Base-by-base conservation (phyloP, 2,797 vertebrate genomes). In the Sphenopsis melanotis region DNA sequence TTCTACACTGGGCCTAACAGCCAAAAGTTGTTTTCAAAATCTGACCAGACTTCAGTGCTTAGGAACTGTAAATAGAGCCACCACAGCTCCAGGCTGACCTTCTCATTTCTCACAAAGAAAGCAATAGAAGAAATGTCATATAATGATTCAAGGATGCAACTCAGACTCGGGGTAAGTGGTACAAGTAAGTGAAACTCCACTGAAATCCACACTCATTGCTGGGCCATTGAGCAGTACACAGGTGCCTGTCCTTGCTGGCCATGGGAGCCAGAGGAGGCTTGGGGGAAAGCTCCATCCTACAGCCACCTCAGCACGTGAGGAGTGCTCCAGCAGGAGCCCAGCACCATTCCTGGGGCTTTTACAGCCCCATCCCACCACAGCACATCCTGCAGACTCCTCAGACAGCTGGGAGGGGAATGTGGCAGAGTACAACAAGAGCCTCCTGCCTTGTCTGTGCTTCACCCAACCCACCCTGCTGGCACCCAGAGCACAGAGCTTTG, bases 51-150 rank as follows among this genome's bases (percentile, higher is more conserved):
- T 37, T 36, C 19, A 60, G n/a, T 42, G 47, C 30, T 87, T 12
- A 46, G 65, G 57, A 70, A 55, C 61, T 1, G 3, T 36, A 85
- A 95, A 81, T n/a, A 15, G 12, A 65, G 60, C 53, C 78, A 69
- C 52, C 29, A 41, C 0, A 2, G 78, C 61, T 81, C 82, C 89
- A 93, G 49, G 39, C n/a, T 61, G 84, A 78, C 74, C n/a, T 72
- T 64, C 52, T 27, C 72, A 18, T 60, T 90, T 93, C 91, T 83
- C 72, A 83, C 66, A 86, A 91, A 71, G 32, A 78, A 77, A 74
- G 57, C 37, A 86, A 90, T 59, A 89, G 39, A 47, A 83, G 66
- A 86, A 91, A 72, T 4, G 16, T 59, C 84, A 93, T 59, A 42
- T 17, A 74, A 59, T 5, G 18, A 77, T 30, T 42, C 16, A 78